phyloP scores from a whole-genome alignment of 1,140 invertebrate species.

The Caenorhabditis brenneri region DNA sequence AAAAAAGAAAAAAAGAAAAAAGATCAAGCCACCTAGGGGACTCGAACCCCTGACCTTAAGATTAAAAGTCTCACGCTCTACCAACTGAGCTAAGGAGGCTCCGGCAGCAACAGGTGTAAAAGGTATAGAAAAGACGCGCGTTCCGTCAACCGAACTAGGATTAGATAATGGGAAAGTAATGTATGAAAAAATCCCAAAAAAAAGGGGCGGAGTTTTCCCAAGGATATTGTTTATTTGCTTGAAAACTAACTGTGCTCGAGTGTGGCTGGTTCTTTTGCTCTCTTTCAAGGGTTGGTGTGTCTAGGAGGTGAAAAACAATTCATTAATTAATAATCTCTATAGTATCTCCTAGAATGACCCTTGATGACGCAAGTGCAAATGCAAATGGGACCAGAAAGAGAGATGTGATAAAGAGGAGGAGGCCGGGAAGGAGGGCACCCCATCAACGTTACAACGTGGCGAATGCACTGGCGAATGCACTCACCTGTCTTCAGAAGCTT shows the following conservation, averaged over 20 bases:
- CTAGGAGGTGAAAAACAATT: neutral
- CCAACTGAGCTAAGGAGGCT: too few species aligned
- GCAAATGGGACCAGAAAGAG: neutral
- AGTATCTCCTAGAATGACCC: neutral
- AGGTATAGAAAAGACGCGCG: neutral
- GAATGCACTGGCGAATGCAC: neutral
- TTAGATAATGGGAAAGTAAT: too few species aligned
- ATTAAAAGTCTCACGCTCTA: too few species aligned
- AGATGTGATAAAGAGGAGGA: neutral
- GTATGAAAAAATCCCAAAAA: neutral
- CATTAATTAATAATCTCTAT: neutral
- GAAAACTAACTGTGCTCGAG: too few species aligned
- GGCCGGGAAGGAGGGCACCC: neutral
- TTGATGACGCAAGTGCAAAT: constrained; percentile 6
- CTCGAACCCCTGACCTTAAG: constrained; percentile 1
- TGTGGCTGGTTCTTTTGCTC: neutral
- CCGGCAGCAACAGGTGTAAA: too few species aligned
- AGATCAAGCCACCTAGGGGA: neutral
- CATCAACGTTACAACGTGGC: constrained; percentile 6
- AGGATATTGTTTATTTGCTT: constrained; percentile 39
- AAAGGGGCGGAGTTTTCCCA: neutral
- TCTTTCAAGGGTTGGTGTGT: neutral
- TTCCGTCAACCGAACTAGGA: constrained; percentile 5
- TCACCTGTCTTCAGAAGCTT: constrained; percentile 5
- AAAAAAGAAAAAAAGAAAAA: neutral